A percentile compares a stretch with the other conserved stretches of the same genome.
phyloP scores from a whole-genome alignment of 2,888 invertebrate species.

The Camponotus fellah region DNA sequence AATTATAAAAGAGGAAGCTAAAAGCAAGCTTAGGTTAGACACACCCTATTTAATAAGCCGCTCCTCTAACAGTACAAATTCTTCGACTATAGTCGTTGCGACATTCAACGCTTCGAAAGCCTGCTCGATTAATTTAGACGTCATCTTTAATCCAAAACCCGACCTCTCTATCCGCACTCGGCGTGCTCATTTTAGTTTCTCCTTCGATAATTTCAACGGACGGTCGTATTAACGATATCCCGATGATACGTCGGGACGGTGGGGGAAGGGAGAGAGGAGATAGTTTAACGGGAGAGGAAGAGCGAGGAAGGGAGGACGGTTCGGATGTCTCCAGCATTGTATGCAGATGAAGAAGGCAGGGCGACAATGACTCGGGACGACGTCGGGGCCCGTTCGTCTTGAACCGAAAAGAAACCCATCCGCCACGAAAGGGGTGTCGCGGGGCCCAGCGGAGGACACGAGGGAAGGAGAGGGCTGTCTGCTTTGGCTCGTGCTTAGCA shows the following conservation, averaged over 20 bases:
- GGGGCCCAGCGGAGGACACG: conserved; percentile 31
- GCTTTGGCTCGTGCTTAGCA: conserved; percentile 77
- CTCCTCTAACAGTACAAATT: conserved; percentile 22
- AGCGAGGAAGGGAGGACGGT: conserved; percentile 40
- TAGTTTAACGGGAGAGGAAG: conserved; percentile 23
- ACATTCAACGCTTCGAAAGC: conserved; percentile 18
- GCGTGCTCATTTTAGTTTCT: conserved; percentile 56
- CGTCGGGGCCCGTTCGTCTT: conserved; percentile 73
- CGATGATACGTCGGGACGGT: conserved; percentile 75
- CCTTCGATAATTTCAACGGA: conserved; percentile 81
- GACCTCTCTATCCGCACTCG: background rate
- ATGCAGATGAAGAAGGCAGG: conserved; percentile 86
- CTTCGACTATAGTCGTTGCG: conserved; percentile 9
- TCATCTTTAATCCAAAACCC: conserved; percentile 51
- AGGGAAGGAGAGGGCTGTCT: conserved; percentile 46
- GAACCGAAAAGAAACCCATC: conserved; percentile 68
- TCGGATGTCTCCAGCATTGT: conserved; percentile 83
- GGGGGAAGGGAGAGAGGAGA: conserved; percentile 15
- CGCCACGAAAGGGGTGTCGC: conserved; percentile 56
- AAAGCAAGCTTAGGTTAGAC: background rate
- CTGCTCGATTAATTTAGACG: conserved; percentile 50
- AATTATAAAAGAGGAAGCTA: background rate
- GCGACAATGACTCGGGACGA: conserved; percentile 84
- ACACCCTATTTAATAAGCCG: conserved; percentile 6
- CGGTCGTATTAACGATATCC: conserved; percentile 82